A percentile compares a stretch with the other conserved stretches of the same genome.
phyloP scores from a whole-genome alignment of 2,888 invertebrate species.

The Alcis repandata region DNA sequence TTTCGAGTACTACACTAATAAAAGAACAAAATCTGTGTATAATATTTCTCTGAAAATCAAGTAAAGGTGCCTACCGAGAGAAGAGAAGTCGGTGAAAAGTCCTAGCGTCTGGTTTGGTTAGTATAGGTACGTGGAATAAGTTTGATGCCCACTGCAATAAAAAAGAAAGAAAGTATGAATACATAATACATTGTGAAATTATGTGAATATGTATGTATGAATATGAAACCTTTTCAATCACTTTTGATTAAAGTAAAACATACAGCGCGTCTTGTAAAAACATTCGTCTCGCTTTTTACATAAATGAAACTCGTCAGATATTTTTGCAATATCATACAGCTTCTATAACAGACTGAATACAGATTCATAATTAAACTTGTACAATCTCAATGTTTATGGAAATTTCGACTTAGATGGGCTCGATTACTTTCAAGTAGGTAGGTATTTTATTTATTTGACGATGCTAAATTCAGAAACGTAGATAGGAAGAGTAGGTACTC shows the following conservation, averaged over 20 bases:
- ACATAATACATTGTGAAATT: background rate
- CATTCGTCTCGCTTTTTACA: constrained; percentile 11
- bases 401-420: background rate
- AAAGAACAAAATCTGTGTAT: too few relatives aligned
- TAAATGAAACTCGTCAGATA: background rate
- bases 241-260: constrained; percentile 13
- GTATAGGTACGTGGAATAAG: too few relatives aligned
- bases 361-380: background rate
- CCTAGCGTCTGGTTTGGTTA: too few relatives aligned
- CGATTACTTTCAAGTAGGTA: background rate
- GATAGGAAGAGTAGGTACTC: background rate
- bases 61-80: too few relatives aligned
- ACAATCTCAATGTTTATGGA: background rate
- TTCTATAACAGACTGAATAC: constrained; percentile 5
- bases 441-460: too few relatives aligned
- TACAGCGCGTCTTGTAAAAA: constrained; percentile 8
- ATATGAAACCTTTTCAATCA: constrained; percentile 14
- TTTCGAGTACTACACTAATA: too few relatives aligned
- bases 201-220: constrained; percentile 1
- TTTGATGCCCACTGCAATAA: background rate
- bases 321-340: constrained; percentile 6
- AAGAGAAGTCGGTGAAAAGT: background rate
- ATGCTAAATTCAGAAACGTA: background rate
- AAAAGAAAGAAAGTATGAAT: background rate
- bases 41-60: too few relatives aligned